Evolutionary conservation across 2,797 vertebrate genomes (phyloP).

Genomic region (Alfaro cultratus): DNA sequence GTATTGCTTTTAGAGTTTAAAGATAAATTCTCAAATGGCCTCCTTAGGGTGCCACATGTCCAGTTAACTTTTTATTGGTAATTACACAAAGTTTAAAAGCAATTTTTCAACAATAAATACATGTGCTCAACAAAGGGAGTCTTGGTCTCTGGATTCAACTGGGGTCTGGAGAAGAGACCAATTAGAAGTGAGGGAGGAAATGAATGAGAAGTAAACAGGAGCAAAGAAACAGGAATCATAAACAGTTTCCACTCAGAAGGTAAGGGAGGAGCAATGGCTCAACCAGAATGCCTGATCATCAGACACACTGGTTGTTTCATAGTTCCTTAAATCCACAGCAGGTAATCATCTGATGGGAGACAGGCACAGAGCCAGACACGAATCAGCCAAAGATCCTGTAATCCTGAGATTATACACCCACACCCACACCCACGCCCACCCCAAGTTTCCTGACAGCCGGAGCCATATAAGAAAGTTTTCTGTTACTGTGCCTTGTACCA

Average conservation of each 20-base stretch:
- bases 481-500: too few relatives aligned
- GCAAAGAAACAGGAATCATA: too few relatives aligned
- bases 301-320: background rate
- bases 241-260: too few relatives aligned
- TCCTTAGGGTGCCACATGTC: background rate
- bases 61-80: background rate
- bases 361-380: background rate
- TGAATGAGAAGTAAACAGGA: too few relatives aligned
- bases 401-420: background rate
- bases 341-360: background rate
- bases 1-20: background rate
- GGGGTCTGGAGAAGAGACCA: background rate
- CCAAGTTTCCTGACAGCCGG: background rate
- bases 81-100: background rate
- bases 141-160: background rate
- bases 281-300: too few relatives aligned
- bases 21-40: background rate
- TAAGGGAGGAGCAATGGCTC: too few relatives aligned
- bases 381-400: background rate
- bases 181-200: background rate
- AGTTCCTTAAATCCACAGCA: background rate
- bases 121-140: background rate
- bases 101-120: background rate
- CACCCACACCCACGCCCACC: background rate
- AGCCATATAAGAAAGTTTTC: background rate